These are phyloP conservation scores for Oxytorus armatus DNA, from an alignment of 2,888 invertebrate species.

Conservation along the genomic window DNA sequence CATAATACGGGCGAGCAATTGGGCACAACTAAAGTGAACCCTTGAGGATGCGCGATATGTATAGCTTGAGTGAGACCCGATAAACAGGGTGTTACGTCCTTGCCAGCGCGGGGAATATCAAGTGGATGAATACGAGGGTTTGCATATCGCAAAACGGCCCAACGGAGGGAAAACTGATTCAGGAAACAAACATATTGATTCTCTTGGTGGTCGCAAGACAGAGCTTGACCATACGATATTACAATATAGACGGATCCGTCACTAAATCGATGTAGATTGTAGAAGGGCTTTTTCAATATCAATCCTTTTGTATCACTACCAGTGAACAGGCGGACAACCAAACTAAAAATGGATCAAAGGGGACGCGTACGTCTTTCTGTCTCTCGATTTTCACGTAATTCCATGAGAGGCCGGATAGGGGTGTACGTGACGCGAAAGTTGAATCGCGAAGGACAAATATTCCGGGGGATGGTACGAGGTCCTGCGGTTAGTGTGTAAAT, in stretches of 20 bases:
- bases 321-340: no score
- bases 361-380: background rate
- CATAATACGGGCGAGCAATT: constrained; percentile 65
- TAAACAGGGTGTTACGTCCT: constrained; percentile 46
- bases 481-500: constrained; percentile 24
- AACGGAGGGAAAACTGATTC: constrained; percentile 29
- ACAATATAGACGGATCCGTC: background rate
- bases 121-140: constrained; percentile 28
- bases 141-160: background rate
- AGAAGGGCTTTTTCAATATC: no score
- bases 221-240: background rate
- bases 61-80: constrained; percentile 60
- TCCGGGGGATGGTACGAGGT: background rate
- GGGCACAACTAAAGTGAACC: constrained; percentile 68
- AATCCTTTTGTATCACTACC: no score
- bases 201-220: background rate
- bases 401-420: no score
- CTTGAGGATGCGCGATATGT: constrained; percentile 62
- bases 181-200: constrained; percentile 32
- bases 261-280: no score
- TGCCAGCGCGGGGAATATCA: constrained; percentile 57
- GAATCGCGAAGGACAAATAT: constrained; percentile 16
- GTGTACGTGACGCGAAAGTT: constrained; percentile 34
- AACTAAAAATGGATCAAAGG: no score
- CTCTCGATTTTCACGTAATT: background rate